These are phyloP conservation scores for Psilopsiagon aurifrons DNA, from an alignment of 2,113 vertebrate genomes.

Conservation along the genomic window DNA sequence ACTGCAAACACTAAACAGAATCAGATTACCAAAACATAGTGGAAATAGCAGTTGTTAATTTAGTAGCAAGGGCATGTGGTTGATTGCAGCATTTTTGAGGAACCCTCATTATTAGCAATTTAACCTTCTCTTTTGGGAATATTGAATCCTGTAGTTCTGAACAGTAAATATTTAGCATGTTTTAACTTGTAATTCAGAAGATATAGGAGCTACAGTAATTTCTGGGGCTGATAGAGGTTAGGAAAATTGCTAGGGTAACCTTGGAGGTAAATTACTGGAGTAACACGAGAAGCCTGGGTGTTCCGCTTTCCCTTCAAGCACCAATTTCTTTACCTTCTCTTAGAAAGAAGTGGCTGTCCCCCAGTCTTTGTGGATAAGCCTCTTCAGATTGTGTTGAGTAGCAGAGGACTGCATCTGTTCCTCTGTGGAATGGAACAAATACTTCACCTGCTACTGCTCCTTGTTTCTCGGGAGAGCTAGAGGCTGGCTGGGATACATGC, in stretches of 20 bases:
- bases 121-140: not conserved
- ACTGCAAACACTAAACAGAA: not conserved
- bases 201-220: not conserved
- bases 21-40: not conserved
- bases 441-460: not conserved
- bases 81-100: not conserved
- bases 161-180: not conserved
- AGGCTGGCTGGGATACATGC: not conserved
- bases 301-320: not conserved
- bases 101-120: not conserved
- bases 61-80: not conserved
- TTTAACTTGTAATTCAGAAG: not conserved
- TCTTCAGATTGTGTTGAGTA: not conserved
- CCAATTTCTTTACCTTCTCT: accelerated
- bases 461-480: not conserved
- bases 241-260: not conserved
- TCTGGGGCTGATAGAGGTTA: not conserved
- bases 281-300: not conserved
- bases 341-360: not conserved
- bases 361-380: not conserved
- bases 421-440: not conserved
- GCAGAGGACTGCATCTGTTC: not conserved
- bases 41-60: not conserved
- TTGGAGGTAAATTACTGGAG: not conserved
- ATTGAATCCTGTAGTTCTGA: not conserved